phyloP scores from a whole-genome alignment of 2,888 invertebrate species.

The Iselma pallidipennis region DNA sequence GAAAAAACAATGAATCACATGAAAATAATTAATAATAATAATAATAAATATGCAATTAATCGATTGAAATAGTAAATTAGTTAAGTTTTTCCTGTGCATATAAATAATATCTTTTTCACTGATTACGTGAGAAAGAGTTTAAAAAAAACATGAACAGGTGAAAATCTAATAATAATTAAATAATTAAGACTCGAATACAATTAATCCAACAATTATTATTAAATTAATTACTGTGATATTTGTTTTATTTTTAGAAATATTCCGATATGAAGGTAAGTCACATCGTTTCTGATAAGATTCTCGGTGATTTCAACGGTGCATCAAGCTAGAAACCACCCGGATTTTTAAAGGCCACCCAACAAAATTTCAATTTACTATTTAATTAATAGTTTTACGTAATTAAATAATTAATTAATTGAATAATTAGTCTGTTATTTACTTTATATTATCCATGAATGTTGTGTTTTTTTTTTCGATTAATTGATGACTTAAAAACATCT shows the following conservation, averaged over 20 bases:
- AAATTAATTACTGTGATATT: background rate
- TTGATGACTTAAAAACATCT: background rate
- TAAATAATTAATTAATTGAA: background rate
- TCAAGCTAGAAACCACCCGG: constrained; percentile 8
- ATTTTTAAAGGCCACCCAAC: too few relatives aligned
- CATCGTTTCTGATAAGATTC: background rate
- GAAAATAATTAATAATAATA: background rate
- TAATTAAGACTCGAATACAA: background rate
- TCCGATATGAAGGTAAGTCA: constrained; percentile 15
- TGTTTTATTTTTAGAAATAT: background rate
- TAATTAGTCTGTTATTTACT: too few relatives aligned
- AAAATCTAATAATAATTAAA: constrained; percentile 10
- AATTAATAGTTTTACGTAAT: too few relatives aligned
- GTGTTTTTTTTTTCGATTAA: background rate
- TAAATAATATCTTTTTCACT: too few relatives aligned
- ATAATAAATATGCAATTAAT: background rate
- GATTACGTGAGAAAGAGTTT: too few relatives aligned
- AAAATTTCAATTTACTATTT: too few relatives aligned
- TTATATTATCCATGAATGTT: too few relatives aligned
- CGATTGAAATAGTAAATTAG: background rate
- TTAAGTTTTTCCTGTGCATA: too few relatives aligned
- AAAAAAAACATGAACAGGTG: constrained; percentile 31
- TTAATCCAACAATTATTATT: constrained; percentile 3
- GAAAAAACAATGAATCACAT: background rate
- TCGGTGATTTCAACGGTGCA: constrained; percentile 19